phyloP scores from a whole-genome alignment of 2,113 vertebrate species.

The Acanthisitta chloris region DNA sequence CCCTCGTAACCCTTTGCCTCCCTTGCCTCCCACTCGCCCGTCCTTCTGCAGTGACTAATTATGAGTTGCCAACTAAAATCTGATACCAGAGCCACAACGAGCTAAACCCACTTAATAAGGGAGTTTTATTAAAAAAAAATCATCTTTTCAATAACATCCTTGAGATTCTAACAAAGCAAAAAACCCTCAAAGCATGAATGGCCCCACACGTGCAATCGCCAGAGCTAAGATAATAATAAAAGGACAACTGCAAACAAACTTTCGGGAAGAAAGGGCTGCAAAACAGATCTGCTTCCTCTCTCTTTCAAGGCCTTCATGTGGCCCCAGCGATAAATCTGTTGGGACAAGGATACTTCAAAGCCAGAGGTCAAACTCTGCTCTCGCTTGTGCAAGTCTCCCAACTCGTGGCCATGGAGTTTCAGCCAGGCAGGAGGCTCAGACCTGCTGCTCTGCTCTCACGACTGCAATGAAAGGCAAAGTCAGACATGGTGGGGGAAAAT shows the following conservation, averaged over 20 bases:
- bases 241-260: constrained; percentile 39
- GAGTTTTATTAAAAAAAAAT: neutral
- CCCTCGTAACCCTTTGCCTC: constrained; percentile 41
- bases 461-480: neutral
- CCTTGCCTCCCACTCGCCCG: neutral
- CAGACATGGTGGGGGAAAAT: neutral
- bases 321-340: constrained; percentile 22
- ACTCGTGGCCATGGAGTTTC: neutral
- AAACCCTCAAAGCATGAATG: neutral
- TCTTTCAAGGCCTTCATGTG: constrained; percentile 12
- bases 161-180: neutral
- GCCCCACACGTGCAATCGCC: neutral
- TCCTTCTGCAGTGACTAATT: neutral
- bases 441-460: neutral
- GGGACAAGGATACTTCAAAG: constrained; percentile 43
- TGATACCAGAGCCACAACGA: neutral
- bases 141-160: neutral
- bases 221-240: constrained; percentile 14
- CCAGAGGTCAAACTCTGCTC: constrained; percentile 3
- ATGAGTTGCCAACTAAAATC: neutral
- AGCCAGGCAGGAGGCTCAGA: neutral
- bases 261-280: neutral
- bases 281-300: constrained; percentile 6
- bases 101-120: neutral
- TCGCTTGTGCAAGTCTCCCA: neutral